These are phyloP conservation scores for Pseudopipra pipra DNA, from an alignment of 2,113 vertebrate genomes.

Conservation along the genomic window DNA sequence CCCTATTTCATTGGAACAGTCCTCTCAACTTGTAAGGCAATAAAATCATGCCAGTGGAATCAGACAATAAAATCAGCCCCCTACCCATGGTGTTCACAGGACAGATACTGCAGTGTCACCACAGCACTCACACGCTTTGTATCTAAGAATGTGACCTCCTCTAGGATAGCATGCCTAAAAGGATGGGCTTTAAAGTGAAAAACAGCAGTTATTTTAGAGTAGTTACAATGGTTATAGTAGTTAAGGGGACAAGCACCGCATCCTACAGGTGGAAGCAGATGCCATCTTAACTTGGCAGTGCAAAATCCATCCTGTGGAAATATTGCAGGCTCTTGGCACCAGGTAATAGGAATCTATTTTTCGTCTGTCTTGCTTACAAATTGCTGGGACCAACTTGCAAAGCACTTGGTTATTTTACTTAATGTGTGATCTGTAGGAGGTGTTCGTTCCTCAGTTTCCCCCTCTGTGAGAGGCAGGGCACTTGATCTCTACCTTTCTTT, in stretches of 20 bases:
- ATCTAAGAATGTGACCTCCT: not conserved
- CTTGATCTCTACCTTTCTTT: not conserved
- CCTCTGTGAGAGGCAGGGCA: not conserved
- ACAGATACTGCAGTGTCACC: not conserved
- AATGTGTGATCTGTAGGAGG: not conserved
- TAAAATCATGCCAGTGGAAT: not conserved
- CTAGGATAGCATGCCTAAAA: not conserved
- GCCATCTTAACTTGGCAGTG: not conserved
- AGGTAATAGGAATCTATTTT: not conserved
- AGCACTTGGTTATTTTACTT: not conserved
- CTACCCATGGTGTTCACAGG: not conserved
- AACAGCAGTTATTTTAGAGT: not conserved
- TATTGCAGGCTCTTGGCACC: not conserved
- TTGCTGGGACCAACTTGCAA: not conserved
- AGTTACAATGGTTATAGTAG: not conserved
- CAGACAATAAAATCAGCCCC: not conserved
- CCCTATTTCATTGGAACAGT: not conserved
- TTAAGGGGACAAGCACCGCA: not conserved
- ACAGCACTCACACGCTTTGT: not conserved
- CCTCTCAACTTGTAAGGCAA: not conserved
- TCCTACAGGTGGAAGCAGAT: not conserved
- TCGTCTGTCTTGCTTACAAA: not conserved
- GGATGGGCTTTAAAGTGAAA: not conserved
- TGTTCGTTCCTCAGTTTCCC: not conserved
- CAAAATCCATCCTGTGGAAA: not conserved